These are phyloP conservation scores for Arrhopalites spinosus DNA, from an alignment of 2,888 invertebrate species.

Conservation along the genomic window DNA sequence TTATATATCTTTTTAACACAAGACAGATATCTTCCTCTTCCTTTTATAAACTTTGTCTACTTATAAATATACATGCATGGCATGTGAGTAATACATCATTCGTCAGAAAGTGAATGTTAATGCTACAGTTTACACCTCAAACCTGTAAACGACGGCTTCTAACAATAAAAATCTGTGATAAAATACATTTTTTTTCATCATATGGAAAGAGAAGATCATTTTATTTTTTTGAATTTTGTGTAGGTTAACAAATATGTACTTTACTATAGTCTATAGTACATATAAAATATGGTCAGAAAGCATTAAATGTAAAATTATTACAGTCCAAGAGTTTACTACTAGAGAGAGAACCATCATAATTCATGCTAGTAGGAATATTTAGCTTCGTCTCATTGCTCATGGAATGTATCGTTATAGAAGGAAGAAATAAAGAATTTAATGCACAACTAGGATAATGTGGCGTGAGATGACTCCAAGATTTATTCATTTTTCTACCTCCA, in stretches of 20 bases:
- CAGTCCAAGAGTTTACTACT: background rate
- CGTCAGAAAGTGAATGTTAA: too few species aligned
- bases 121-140: too few species aligned
- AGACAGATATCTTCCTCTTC: constrained; percentile 5
- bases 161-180: too few species aligned
- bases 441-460: constrained; percentile 33
- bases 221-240: too few species aligned
- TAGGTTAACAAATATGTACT: too few species aligned
- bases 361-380: background rate
- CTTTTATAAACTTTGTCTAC: background rate
- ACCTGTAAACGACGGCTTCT: too few species aligned
- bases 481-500: constrained; percentile 14
- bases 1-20: constrained; percentile 4
- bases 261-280: too few species aligned
- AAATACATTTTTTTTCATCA: too few species aligned
- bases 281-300: background rate
- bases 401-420: constrained; percentile 3
- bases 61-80: too few species aligned
- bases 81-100: too few species aligned
- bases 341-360: background rate
- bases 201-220: too few species aligned
- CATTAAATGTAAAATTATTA: background rate
- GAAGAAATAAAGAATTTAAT: constrained; percentile 19
- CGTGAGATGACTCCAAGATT: constrained; percentile 31
- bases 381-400: constrained; percentile 8